Base-by-base conservation (phyloP, 2,888 invertebrate species). In the Stenichneumon culpator region DNA sequence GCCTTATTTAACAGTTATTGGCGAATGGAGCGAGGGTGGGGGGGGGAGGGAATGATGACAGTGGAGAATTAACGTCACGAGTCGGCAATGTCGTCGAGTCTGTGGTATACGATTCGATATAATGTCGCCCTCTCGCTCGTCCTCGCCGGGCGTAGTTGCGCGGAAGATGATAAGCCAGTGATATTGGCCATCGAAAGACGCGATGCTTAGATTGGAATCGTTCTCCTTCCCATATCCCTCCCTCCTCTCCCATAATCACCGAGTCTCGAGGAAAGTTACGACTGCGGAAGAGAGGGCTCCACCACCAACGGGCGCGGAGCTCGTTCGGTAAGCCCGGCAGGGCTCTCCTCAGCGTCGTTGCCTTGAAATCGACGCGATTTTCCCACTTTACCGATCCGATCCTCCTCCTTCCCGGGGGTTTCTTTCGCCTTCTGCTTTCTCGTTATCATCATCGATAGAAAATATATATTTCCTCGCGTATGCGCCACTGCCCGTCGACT, bases 201-300 rank as follows among this genome's bases (percentile, higher is more conserved):
- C 90, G 90, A 90, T 86, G 90, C 90, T 91, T 90, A 91, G 91
- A 92, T 92, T 91, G 91, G 89, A 91, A 91, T 90, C 90, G 89
- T 90, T 89, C 89, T 89, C 90, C 89, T 79, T 82, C 28, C 67
- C 70, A 52, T 73, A 47, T 69, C 60, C 63, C 60, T 60, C 36
- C 63, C 68, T 9, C 25, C 52, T n/a, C 5, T 88, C 90, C 89
- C 86, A 88, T 91, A 91, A 92, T 92, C 91, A 91, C 88, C 88
- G 88, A 79, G 82, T 72, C 70, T 72, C 72, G 75, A n/a, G 72
- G 69, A 50, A 67, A 83, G 86, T 79, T 81, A 69, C 70, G 79
- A 85, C 86, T 79, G 69, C 81, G 78, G 65, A 73, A 63, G 22
- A 78, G 36, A 54, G 63, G n/a, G 28, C 74, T 14, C 69, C 67